phyloP scores from a whole-genome alignment of 2,888 invertebrate genomes.

The Thereva unica region DNA sequence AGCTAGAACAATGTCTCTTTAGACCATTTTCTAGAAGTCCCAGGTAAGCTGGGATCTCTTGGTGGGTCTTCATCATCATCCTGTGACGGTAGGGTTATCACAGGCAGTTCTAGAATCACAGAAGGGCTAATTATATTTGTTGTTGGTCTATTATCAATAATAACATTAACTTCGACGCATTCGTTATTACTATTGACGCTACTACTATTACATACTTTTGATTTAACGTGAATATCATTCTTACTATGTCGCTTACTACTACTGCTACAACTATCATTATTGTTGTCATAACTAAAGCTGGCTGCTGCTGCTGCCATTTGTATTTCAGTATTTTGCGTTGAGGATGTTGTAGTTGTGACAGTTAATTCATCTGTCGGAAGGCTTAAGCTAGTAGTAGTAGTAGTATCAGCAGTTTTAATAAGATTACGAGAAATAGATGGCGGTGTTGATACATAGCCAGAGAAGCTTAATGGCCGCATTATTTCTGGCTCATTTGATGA shows the following conservation, averaged over 20 bases:
- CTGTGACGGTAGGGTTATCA: slow-evolving; percentile 55
- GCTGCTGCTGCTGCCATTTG: slow-evolving; percentile 34
- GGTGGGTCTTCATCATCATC: slow-evolving; percentile 39
- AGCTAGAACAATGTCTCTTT: slow-evolving; percentile 80
- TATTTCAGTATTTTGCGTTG: slow-evolving; percentile 34
- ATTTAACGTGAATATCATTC: slow-evolving; percentile 32
- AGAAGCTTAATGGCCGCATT: slow-evolving; percentile 17
- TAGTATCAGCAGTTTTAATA: not conserved
- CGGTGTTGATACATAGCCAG: slow-evolving; percentile 21
- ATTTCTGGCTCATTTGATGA: slow-evolving; percentile 23
- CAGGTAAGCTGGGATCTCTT: slow-evolving; percentile 56
- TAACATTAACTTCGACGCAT: slow-evolving; percentile 40
- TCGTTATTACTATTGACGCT: slow-evolving; percentile 40
- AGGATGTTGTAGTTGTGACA: slow-evolving; percentile 23
- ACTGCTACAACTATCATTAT: slow-evolving; percentile 40
- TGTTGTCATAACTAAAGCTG: slow-evolving; percentile 43
- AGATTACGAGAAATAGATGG: slow-evolving; percentile 16
- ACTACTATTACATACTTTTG: slow-evolving; percentile 34
- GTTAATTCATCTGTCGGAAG: slow-evolving; percentile 11
- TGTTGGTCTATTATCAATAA: slow-evolving; percentile 42
- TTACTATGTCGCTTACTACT: slow-evolving; percentile 37
- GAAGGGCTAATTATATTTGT: slow-evolving; percentile 45
- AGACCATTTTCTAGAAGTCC: slow-evolving; percentile 63
- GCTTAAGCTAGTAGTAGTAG: slow-evolving; percentile 8
- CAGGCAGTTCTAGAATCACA: slow-evolving; percentile 57